A percentile compares a stretch with the other conserved stretches of the same genome.
These are phyloP conservation scores for Agonopterix alstromeriana DNA, from an alignment of 2,888 invertebrate genomes.

Conservation along the genomic window DNA sequence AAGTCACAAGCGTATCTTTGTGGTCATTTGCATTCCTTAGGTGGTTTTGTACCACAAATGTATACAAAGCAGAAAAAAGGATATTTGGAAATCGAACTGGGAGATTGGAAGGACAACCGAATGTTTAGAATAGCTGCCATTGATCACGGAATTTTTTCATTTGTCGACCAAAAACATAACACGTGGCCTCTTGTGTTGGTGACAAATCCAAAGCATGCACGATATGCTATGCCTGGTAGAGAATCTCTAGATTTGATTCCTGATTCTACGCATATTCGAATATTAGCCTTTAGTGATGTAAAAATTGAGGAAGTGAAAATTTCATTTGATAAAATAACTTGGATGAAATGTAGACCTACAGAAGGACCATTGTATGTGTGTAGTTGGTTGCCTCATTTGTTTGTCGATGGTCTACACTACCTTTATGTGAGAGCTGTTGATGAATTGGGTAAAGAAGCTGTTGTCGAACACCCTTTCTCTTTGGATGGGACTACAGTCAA, in stretches of 20 bases:
- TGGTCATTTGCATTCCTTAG: constrained; percentile 92
- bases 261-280: constrained; percentile 87
- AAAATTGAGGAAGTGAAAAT: constrained; percentile 80
- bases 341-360: constrained; percentile 78
- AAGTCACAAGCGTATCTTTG: constrained; percentile 87
- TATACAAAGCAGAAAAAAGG: constrained; percentile 90
- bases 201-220: constrained; percentile 93
- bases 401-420: constrained; percentile 80
- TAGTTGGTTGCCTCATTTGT: constrained; percentile 83
- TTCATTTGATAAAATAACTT: constrained; percentile 79
- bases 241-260: constrained; percentile 82
- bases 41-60: constrained; percentile 88
- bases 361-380: constrained; percentile 84
- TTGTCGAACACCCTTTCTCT: constrained; percentile 83
- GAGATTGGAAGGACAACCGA: constrained; percentile 95
- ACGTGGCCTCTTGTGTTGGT: constrained; percentile 89
- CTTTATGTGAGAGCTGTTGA: constrained; percentile 79
- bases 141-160: constrained; percentile 92
- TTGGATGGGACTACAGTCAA: constrained; percentile 82
- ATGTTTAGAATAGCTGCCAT: constrained; percentile 90
- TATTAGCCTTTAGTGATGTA: constrained; percentile 86
- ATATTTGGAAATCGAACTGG: constrained; percentile 90
- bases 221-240: constrained; percentile 82
- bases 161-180: constrained; percentile 85
- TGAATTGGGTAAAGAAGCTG: constrained; percentile 70